Base-by-base conservation (phyloP, 2,797 vertebrate genomes). In the Lophotriccus pileatus region DNA sequence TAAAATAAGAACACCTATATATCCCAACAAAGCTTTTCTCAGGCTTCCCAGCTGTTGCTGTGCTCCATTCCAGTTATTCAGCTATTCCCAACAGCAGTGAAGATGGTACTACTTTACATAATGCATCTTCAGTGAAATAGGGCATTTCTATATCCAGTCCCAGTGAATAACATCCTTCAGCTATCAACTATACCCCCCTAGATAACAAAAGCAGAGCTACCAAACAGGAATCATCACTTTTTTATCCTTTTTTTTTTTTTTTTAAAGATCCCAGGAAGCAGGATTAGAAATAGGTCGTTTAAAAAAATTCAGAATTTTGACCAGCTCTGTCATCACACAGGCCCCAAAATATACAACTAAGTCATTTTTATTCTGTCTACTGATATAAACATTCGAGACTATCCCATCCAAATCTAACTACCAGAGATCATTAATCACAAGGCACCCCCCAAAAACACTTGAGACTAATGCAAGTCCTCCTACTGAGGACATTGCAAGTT, bases 271-370 rank as follows among this genome's bases (percentile, higher is more conserved):
- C 76, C 7, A 55, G 1, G 2, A 46, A 87, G 20, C 9, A 74
- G 6, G 7, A 66, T 11, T 8, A 84, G 27, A 84, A 94, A 72
- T 8, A 69, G 27, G 15, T 4, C 81, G 87, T 78, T 84, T 17
- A 90, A 92, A 93, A 32, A 73, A 79, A 84, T 44, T 75, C 39
- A 79, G 78, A 87, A 92, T 81, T 47, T 49, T 87, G 80, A 89
- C 46, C 58, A 63, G 53, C 41, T 87, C 77, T 95, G 67, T 79
- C 88, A 87, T 79, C 84, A 87, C 83, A 87, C 36, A 89, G 56
- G 36, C 66, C 50, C 22, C 58, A 81, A 0, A 6, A 63, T 59
- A 75, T 1, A 14, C 75, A 93, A 68, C 50, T 6, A 81, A 77
- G 76, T 34, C 0, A 79, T 91, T 93, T 94, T 72, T 78, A 39